Percentiles rank a stretch among this genome's conserved stretches.
Evolutionary conservation across 2,888 invertebrate species (phyloP).

Genomic region (Cristatella mucedo): DNA sequence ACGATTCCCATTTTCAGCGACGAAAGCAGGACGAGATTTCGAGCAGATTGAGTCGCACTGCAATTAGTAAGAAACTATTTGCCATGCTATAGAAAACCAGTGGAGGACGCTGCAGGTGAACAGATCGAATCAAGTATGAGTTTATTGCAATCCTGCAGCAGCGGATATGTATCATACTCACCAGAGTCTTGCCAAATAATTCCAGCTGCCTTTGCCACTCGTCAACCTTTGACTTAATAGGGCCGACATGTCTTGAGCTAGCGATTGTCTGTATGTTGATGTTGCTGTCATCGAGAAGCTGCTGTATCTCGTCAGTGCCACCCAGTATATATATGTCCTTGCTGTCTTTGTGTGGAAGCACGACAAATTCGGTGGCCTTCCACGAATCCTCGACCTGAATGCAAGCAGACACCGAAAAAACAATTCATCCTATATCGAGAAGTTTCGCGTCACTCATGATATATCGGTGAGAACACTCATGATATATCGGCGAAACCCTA

Average conservation of each 20-base stretch:
- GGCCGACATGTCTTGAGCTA: slow-evolving; percentile 68
- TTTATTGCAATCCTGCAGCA: too few species aligned
- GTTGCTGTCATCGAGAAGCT: slow-evolving; percentile 64
- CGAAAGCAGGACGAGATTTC: too few species aligned
- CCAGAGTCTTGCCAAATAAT: slow-evolving; percentile 64
- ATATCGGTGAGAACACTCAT: too few species aligned
- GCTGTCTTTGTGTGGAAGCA: slow-evolving; percentile 60
- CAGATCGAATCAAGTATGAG: too few species aligned
- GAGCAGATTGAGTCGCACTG: neutral
- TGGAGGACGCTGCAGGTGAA: too few species aligned
- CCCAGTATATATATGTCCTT: slow-evolving; percentile 70
- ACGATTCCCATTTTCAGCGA: too few species aligned
- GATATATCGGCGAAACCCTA: too few species aligned
- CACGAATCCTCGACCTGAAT: slow-evolving; percentile 66
- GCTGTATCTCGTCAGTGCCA: slow-evolving; percentile 66
- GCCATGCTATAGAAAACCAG: too few species aligned
- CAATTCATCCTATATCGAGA: too few species aligned
- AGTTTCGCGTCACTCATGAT: too few species aligned
- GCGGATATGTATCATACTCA: too few species aligned
- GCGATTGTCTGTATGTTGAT: slow-evolving; percentile 71
- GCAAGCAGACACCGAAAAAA: too few species aligned
- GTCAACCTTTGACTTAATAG: slow-evolving; percentile 63
- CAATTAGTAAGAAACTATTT: neutral
- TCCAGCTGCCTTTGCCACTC: slow-evolving; percentile 64
- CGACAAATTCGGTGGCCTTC: slow-evolving; percentile 61